A percentile compares a stretch with the other conserved stretches of the same genome.
These are phyloP conservation scores for Pantelozetes paolii DNA, from an alignment of 2,888 invertebrate genomes.

Conservation along the genomic window DNA sequence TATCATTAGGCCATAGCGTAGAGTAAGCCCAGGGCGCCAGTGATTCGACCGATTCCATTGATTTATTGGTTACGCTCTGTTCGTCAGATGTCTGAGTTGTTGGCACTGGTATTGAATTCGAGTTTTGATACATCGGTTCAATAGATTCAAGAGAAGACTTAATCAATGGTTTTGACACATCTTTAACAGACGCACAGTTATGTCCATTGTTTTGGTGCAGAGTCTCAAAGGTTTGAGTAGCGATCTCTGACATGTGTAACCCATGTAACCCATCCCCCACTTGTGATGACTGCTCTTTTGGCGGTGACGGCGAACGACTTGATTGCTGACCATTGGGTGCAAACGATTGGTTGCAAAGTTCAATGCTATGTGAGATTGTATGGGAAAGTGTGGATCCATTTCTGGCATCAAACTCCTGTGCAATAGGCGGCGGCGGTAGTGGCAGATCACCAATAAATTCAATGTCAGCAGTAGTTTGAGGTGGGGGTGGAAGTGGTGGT, in stretches of 20 bases:
- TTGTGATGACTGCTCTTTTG: background rate
- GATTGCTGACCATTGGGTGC: background rate
- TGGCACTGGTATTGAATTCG: constrained; percentile 18
- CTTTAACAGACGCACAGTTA: background rate
- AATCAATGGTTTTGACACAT: background rate
- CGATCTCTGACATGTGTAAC: constrained; percentile 3
- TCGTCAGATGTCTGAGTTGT: background rate
- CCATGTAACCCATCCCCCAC: too few species aligned
- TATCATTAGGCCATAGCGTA: constrained; percentile 26
- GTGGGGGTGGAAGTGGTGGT: constrained; percentile 4
- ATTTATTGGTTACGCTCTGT: constrained; percentile 12
- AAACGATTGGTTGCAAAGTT: background rate
- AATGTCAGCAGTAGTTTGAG: background rate
- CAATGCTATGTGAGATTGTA: background rate
- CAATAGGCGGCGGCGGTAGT: background rate
- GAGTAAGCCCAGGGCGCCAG: constrained; percentile 25
- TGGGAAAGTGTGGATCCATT: too few species aligned
- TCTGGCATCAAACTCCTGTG: background rate
- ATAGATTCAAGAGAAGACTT: background rate
- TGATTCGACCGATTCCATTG: constrained; percentile 4
- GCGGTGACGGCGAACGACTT: background rate
- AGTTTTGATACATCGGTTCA: constrained; percentile 21
- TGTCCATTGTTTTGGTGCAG: background rate
- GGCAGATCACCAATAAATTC: background rate
- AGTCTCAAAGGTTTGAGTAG: constrained; percentile 5